Base-by-base conservation (phyloP, 2,797 vertebrate genomes). In the Gambelia wislizenii region DNA sequence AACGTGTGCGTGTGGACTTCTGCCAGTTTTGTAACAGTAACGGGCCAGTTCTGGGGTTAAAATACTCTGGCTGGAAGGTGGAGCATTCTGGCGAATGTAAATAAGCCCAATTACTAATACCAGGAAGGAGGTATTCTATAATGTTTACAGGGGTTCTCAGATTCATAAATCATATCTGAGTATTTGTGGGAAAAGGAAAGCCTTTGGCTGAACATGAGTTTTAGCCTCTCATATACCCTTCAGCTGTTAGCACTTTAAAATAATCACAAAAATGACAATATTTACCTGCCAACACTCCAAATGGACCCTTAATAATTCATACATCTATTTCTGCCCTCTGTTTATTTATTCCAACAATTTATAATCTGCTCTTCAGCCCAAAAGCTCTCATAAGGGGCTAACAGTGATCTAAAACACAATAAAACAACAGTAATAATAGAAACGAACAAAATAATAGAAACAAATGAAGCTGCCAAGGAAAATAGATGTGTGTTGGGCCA, bases 311-410 rank as follows among this genome's bases (percentile, higher is more conserved):
- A 81, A 74, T 87, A 81, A 79, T 86, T 86, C 67, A 80, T 54
- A 80, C 76, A 54, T 67, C 61, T 87, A 54, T 80, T 78, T 86
- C 39, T 54, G n/a, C 59, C 47, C 39, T 59, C 72, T 82, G 18
- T 59, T 70, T 87, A 69, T 76, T 69, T 70, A 59, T 87, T 87
- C 36, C 74, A 85, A 75, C 83, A 85, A 12, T 74, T 59, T 75
- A 27, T 75, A 39, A 33, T 70, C 33, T 69, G 27, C 20, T 52
- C 75, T 75, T 85, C 72, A 61, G 84, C 8, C 72, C 75, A 49
- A 78, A 79, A 9, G 1, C 56, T 85, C 56, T 59, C 72, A 42
- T 6, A 61, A n/a, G 59, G 18, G 4, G 44, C 76, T 69, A 33
- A 42, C 6, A 36, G 36, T 52, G 20, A 64, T 67, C 47, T 49